Base-by-base conservation (phyloP, 2,113 vertebrate genomes). In the Cairina moschata region DNA sequence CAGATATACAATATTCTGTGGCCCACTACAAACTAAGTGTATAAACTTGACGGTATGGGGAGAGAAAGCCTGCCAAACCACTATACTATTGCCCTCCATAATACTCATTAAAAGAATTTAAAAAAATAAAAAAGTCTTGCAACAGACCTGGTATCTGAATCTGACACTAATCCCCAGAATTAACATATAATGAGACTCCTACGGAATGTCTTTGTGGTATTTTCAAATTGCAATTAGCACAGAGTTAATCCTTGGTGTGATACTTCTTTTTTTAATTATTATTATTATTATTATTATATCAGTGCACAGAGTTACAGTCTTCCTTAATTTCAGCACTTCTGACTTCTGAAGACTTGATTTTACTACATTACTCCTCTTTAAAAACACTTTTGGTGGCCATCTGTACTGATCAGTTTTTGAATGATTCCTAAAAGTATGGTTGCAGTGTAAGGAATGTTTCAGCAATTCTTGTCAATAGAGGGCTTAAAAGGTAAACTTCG, bases 341-440 rank as follows among this genome's bases (percentile, higher is more conserved):
- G 56, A 31, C 13, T 52, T 46, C 42, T 52, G 65, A 52, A 78
- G 36, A 12, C 5, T 23, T 26, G 10, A 2, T 8, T 62, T 94
- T 73, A 34, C 34, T 25, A 38, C 25, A 20, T 4, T 71, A 25
- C 11, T 83, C 7, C 67, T 9, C 13, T 84, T 50, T 8, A 10
- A 86, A 86, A 74, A 18, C 0, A 0, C 8, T 50, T 67, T 2
- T 14, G 17, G 22, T 15, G 8, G 9, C 1, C 18, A 29, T 67
- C 50, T 83, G 8, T 84, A 9, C 18, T 29, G 26, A 54, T 48
- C 7, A 28, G 5, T 74, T 68, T 13, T 80, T 69, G 29, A 2
- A 28, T 14, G 8, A 3, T 48, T 82, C 13, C 28, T 60, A 60
- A 84, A 86, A 84, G 2, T 42, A 9, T 15, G 11, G 7, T 40